phyloP scores from a whole-genome alignment of 2,113 vertebrate genomes.

The Zosterops hypoxanthus region DNA sequence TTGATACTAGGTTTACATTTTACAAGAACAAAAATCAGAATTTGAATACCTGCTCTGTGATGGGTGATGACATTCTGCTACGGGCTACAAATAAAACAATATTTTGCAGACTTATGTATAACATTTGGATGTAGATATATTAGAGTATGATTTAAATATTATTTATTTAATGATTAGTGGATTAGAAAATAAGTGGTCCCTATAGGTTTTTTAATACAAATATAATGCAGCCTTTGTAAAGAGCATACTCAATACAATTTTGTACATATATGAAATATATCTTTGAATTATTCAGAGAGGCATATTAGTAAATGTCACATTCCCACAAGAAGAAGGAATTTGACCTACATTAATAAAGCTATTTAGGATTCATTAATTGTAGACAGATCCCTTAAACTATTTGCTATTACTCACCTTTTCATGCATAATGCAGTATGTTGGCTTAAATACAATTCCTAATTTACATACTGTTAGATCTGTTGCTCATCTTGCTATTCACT shows the following conservation, averaged over 20 bases:
- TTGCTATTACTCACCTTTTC: conserved; percentile 68
- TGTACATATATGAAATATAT: conserved; percentile 3
- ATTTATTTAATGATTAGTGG: conserved; percentile 66
- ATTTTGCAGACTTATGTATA: conserved; percentile 33
- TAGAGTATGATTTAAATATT: conserved; percentile 43
- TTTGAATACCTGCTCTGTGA: conserved; percentile 42
- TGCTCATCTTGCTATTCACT: background rate
- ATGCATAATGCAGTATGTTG: conserved; percentile 71
- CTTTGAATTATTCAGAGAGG: conserved; percentile 68
- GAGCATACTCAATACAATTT: conserved; percentile 13
- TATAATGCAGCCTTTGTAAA: background rate
- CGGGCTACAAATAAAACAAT: conserved; percentile 43
- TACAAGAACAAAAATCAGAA: conserved; percentile 59
- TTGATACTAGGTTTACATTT: conserved; percentile 68
- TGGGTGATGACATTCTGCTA: conserved; percentile 32
- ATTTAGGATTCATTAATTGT: conserved; percentile 78
- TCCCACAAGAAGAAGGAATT: conserved; percentile 70
- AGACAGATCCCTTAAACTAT: conserved; percentile 68
- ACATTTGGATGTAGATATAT: conserved; percentile 42
- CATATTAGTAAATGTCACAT: conserved; percentile 76
- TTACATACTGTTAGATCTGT: conserved; percentile 24
- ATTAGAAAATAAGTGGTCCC: conserved; percentile 48
- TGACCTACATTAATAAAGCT: conserved; percentile 77
- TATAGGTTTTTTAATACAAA: conserved; percentile 5
- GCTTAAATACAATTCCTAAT: conserved; percentile 41